phyloP scores from a whole-genome alignment of 2,888 invertebrate species.

The Harpalus rufipes region DNA sequence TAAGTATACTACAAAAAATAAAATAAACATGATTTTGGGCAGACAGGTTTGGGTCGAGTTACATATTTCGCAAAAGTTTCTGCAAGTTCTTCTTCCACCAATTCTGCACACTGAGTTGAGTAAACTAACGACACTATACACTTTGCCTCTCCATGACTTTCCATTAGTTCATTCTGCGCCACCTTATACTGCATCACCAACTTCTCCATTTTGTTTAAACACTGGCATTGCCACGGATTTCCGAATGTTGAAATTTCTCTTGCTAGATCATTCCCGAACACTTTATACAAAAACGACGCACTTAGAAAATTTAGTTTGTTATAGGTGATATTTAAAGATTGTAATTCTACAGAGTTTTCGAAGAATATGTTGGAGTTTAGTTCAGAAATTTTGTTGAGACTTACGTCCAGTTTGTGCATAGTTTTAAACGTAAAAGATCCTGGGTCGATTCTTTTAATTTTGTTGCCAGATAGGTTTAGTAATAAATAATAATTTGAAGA shows the following conservation, averaged over 20 bases:
- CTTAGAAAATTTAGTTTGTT: background rate
- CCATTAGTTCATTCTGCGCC: background rate
- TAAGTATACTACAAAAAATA: too few species aligned
- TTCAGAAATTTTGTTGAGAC: background rate
- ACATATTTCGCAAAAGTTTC: background rate
- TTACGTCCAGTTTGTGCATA: background rate
- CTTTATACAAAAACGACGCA: background rate
- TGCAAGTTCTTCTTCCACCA: background rate
- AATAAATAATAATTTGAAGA: too few species aligned
- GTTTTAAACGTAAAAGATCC: background rate
- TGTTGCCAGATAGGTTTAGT: constrained; percentile 15
- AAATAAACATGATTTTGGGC: background rate
- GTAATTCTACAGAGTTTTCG: background rate
- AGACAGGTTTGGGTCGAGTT: background rate
- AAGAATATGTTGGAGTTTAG: background rate
- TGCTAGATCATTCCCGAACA: too few species aligned
- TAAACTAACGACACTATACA: background rate
- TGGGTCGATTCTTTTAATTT: background rate
- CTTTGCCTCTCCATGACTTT: background rate
- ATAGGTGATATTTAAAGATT: constrained; percentile 2
- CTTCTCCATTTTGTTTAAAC: background rate
- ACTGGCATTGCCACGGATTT: constrained; percentile 13
- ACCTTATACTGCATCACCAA: background rate
- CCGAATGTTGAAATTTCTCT: background rate
- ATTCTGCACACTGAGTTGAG: background rate